Evolutionary conservation across 2,113 vertebrate species (phyloP).

Genomic region (Perca schrenkii): DNA sequence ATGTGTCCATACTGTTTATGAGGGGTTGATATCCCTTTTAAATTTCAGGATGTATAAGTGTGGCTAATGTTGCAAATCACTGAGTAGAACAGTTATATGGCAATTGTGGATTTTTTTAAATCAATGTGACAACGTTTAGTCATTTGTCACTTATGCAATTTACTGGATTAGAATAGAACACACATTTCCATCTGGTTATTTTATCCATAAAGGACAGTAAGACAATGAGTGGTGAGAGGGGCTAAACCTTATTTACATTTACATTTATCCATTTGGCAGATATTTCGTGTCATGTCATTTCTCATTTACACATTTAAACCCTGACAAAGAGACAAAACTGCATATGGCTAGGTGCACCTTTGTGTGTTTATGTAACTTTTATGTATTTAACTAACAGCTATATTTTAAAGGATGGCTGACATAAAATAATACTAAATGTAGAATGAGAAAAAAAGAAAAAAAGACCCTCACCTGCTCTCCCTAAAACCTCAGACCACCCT

Average conservation of each 20-base stretch:
- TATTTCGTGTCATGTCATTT: neutral
- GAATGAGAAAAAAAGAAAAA: neutral
- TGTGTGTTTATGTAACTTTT: neutral
- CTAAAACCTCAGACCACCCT: neutral
- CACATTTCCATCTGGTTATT: constrained; percentile 8
- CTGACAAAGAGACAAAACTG: neutral
- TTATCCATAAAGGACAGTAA: neutral
- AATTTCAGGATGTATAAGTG: neutral
- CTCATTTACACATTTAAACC: neutral
- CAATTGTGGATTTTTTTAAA: constrained; percentile 14
- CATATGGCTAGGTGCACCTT: neutral
- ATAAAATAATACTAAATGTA: neutral
- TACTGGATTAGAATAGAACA: neutral
- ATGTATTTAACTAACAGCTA: neutral
- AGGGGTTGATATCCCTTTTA: neutral
- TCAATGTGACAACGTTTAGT: constrained; percentile 18
- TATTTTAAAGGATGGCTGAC: neutral
- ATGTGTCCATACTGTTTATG: neutral
- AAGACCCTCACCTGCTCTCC: neutral
- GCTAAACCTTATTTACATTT: neutral
- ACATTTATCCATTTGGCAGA: neutral
- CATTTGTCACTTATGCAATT: constrained; percentile 25
- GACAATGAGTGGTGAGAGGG: neutral
- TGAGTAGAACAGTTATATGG: neutral
- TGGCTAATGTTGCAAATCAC: neutral